phyloP scores from a whole-genome alignment of 64 coral and sea anemone genomes.

The Astreopora myriophthalma region DNA sequence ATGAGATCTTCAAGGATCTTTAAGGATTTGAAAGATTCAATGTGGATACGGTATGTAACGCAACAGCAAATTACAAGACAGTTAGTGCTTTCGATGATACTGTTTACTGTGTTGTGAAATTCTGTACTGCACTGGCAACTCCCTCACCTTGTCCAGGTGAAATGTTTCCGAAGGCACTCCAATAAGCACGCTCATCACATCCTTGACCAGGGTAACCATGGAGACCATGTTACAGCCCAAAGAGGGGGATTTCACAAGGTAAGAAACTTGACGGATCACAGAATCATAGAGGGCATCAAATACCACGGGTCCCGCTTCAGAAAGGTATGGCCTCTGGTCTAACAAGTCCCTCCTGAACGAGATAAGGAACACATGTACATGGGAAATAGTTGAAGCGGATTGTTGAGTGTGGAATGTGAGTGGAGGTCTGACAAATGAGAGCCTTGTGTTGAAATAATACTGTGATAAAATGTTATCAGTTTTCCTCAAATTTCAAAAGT shows the following conservation, averaged over 20 bases:
- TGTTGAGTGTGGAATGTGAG: no score
- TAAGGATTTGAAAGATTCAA: no score
- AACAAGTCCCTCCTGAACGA: constrained; percentile 57
- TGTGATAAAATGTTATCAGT: no score
- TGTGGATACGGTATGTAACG: no score
- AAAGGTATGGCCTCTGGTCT: constrained; percentile 69
- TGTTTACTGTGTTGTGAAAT: background rate
- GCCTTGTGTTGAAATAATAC: no score
- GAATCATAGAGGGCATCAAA: constrained; percentile 87
- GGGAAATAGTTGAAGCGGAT: no score
- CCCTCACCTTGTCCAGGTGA: constrained; percentile 72
- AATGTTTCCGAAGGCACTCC: constrained; percentile 89
- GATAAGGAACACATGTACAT: background rate
- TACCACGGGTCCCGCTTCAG: constrained; percentile 85
- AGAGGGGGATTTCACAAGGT: constrained; percentile 66
- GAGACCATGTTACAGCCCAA: constrained; percentile 33
- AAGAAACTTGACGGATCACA: constrained; percentile 74
- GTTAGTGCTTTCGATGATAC: background rate
- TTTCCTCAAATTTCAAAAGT: no score
- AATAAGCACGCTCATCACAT: constrained; percentile 84
- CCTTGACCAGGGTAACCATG: constrained; percentile 63
- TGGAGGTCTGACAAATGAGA: no score
- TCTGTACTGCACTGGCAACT: background rate
- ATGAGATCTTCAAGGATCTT: no score
- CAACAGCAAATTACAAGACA: no score